Base-by-base conservation (phyloP, 2,113 vertebrate species). In the Anoplopoma fimbria region DNA sequence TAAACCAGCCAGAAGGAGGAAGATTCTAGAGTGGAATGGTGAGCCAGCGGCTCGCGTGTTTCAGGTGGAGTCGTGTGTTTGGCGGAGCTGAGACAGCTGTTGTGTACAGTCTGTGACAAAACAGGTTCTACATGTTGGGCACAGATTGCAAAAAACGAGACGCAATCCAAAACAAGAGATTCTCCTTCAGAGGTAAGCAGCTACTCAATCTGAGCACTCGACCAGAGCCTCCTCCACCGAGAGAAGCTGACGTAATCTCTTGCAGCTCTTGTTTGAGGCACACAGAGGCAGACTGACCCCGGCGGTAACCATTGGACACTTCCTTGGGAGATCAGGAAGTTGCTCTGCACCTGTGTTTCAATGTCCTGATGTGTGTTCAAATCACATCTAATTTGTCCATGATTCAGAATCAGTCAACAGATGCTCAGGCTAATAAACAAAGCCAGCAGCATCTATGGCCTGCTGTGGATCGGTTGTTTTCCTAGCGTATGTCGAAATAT, bases 231-330 rank as follows among this genome's bases (percentile, higher is more conserved):
- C 68, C 72, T 84, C 77, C 33, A n/a, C 68, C 45, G 36, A 62
- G 61, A 71, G 15, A 62, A 74, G 31, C 33, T 70, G 64, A 81
- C 60, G 63, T 33, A 74, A 80, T 81, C 21, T 36, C 73, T 74
- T 25, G 47, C 23, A 33, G 23, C 15, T 23, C 69, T 70, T 75
- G 33, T 67, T 40, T 42, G 67, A 82, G 40, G 69, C 49, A 27
- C 38, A 33, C 51, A 38, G 42, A 2, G 23, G 38, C 27, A 38
- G 58, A 64, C 17, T 74, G 57, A 62, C 80, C 80, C 79, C 49
- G 53, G 61, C 67, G 55, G 40, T 49, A 77, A 12, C 6, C 4
- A 68, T 53, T 42, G 49, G 60, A 64, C 60, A 12, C 45, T 40
- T 75, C 60, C 45, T 69, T 62, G 36, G 40, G 27, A 77, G 70